Evolutionary conservation across 2,113 vertebrate genomes (phyloP), one percentile per base, ranked within the genome.

Genomic region (Ovis canadensis): DNA sequence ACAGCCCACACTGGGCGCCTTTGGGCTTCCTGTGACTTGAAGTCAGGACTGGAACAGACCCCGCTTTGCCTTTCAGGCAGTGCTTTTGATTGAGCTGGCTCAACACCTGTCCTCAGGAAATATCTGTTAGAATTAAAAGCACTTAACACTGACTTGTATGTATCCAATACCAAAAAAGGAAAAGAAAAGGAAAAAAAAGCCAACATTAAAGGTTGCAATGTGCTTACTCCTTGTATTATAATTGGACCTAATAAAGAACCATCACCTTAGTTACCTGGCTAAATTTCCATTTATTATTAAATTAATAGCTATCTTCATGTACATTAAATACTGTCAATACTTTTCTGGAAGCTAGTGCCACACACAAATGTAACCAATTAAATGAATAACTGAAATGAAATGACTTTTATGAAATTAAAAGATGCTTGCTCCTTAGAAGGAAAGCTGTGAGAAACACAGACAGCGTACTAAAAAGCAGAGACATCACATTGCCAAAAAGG

Each of bases 281-380:
- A 82, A 89, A 94, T 84, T 45, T 90, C 57, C 52, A 74, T 48
- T 12, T 40, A 71, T 96, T 59, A 84, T n/a, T 59, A 43, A 83
- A 54, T 91, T 33, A 95, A 50, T 27, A 57, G 59, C 43, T 16
- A 8, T 55, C 40, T 3, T 74, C 23, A 84, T 11, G 43, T 36
- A 78, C 27, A 52, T 50, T 29, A 43, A 16, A 74, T 57, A 23
- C 1, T 54, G 19, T 74, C 64, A 52, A 12, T 57, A n/a, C 6
- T 64, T n/a, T 54, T 31, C 29, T 55, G 40, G 48, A 62, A 57
- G 57, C 15, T 10, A 60, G 1, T 12, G 7, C 14, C n/a, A 33
- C 6, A n/a, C 11, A 36, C 6, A 62, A 45, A 94, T 62, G 23
- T 62, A 57, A 45, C 10, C 31, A 71, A 67, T 55, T 84, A 71